Evolutionary conservation across 2,888 invertebrate species (phyloP).

Genomic region (Adelphocoris suturalis): DNA sequence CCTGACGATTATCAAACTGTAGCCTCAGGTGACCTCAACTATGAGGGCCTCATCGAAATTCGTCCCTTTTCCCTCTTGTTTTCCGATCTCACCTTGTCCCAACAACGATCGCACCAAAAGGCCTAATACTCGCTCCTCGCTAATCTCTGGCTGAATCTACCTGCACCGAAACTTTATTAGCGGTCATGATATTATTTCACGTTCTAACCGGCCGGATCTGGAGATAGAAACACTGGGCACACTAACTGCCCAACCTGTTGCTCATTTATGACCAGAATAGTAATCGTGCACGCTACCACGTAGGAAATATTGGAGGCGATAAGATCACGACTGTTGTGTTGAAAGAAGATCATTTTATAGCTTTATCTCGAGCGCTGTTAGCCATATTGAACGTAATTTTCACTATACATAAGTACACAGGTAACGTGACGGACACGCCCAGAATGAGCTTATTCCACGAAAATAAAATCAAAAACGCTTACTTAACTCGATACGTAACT

Average conservation of each 20-base stretch:
- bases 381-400: neutral
- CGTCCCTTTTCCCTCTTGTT: neutral
- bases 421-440: too few species aligned
- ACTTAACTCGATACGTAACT: neutral
- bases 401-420: neutral
- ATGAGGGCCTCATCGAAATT: neutral
- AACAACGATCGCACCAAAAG: neutral
- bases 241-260: neutral
- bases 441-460: too few species aligned
- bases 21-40: neutral
- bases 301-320: neutral
- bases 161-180: conserved; percentile 4
- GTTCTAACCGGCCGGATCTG: neutral
- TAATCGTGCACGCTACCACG: conserved; percentile 1
- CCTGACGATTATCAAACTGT: neutral
- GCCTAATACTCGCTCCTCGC: neutral
- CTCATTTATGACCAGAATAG: conserved; percentile 18
- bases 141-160: neutral
- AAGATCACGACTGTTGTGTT: neutral
- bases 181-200: neutral
- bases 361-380: neutral
- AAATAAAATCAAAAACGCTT: neutral
- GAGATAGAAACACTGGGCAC: neutral
- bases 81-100: neutral
- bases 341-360: neutral